phyloP scores from a whole-genome alignment of 1,140 invertebrate species.

The Drosophila triauraria region DNA sequence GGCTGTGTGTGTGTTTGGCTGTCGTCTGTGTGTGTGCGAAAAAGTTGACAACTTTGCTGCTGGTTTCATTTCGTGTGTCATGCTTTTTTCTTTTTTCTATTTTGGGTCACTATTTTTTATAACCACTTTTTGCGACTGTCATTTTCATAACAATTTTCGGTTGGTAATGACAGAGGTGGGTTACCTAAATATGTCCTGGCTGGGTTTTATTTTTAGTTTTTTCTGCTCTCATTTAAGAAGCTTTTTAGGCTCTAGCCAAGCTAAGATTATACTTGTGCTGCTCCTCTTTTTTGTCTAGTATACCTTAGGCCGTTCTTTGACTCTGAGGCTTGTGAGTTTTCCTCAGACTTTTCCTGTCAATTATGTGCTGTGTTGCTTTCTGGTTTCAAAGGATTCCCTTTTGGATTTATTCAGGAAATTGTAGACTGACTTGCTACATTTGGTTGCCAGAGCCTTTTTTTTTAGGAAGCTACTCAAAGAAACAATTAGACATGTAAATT shows the following conservation, averaged over 20 bases:
- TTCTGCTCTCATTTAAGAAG: neutral
- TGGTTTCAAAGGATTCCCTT: neutral
- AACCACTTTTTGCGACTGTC: slow-evolving; percentile 20
- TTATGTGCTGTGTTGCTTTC: slow-evolving; percentile 10
- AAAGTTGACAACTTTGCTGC: slow-evolving; percentile 43
- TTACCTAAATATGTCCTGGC: slow-evolving; percentile 17
- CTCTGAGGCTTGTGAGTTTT: slow-evolving; percentile 4
- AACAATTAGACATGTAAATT: neutral
- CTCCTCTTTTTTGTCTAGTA: neutral
- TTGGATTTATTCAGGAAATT: neutral
- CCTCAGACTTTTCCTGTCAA: slow-evolving; percentile 20
- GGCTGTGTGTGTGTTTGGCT: slow-evolving; percentile 11
- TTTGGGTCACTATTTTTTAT: slow-evolving; percentile 45
- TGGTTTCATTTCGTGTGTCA: slow-evolving; percentile 39
- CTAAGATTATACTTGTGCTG: slow-evolving; percentile 3
- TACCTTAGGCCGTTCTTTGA: slow-evolving; percentile 16
- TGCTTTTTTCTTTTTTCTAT: slow-evolving; percentile 18
- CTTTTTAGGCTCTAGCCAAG: neutral
- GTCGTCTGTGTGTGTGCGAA: slow-evolving; percentile 18
- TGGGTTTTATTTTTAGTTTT: neutral
- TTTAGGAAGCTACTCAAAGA: neutral
- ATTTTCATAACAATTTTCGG: slow-evolving; percentile 45
- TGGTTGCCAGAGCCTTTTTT: neutral
- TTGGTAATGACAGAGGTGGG: slow-evolving; percentile 33
- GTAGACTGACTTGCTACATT: neutral